A percentile compares a stretch with the other conserved stretches of the same genome.
phyloP scores from a whole-genome alignment of 1,140 invertebrate genomes.

The Panagrolaimus sp. region DNA sequence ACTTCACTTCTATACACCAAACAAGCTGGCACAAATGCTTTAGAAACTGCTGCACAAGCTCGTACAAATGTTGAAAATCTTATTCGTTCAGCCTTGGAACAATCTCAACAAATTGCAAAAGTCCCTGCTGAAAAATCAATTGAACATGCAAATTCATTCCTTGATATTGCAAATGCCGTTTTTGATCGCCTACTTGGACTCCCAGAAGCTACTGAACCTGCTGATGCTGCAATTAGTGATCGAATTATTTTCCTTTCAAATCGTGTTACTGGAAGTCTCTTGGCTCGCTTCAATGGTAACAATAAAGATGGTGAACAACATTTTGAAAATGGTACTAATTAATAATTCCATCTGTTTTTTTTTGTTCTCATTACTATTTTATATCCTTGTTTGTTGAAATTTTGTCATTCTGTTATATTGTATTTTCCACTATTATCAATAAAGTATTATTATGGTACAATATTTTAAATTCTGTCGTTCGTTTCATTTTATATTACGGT shows the following conservation, averaged over 20 bases:
- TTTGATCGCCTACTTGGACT: slow-evolving; percentile 27
- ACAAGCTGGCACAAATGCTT: slow-evolving; percentile 12
- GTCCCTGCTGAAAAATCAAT: slow-evolving; percentile 23
- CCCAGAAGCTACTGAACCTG: slow-evolving; percentile 9
- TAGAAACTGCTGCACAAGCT: not conserved
- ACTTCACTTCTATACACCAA: slow-evolving; percentile 34
- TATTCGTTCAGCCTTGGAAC: slow-evolving; percentile 20
- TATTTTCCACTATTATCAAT: too few relatives aligned
- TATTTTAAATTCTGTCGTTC: too few relatives aligned
- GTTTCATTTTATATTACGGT: too few relatives aligned
- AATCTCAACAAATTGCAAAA: slow-evolving; percentile 27
- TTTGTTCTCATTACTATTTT: too few relatives aligned
- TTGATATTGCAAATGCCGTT: slow-evolving; percentile 28
- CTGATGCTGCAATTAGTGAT: slow-evolving; percentile 19
- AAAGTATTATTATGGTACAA: too few relatives aligned
- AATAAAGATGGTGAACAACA: too few relatives aligned
- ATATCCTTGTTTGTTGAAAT: too few relatives aligned
- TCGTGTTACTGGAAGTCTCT: slow-evolving; percentile 24
- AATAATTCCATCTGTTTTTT: too few relatives aligned
- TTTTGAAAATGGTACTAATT: too few relatives aligned
- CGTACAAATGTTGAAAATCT: slow-evolving; percentile 24
- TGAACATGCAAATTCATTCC: slow-evolving; percentile 32
- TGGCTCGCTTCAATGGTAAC: not conserved
- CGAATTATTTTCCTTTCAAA: slow-evolving; percentile 21
- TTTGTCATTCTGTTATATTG: too few relatives aligned